Base-by-base conservation (phyloP, 1,140 invertebrate species). In the Wasmannia auropunctata region DNA sequence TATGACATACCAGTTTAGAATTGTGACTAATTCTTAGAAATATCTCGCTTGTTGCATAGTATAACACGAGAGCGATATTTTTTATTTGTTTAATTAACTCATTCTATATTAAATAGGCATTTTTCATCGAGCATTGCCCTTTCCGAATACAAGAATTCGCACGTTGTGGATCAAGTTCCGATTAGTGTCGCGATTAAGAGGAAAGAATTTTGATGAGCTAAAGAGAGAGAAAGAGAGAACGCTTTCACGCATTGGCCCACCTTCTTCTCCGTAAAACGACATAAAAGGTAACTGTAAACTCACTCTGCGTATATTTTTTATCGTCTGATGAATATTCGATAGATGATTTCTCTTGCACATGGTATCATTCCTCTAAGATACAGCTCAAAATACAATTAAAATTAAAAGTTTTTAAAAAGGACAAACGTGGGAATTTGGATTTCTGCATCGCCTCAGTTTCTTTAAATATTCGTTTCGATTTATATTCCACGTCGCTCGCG, bases 231-330 rank as follows among this genome's bases (percentile, higher is more conserved):
- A n/a, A n/a, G n/a, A n/a, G n/a, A n/a, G 22, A 49, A 31, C 25
- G 25, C n/a, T 49, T 51, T 70, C 3, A 46, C 1, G 16, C 1
- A 65, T 65, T 5, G 62, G 19, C 14, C 28, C 3, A 34, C 2
- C 11, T 34, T 54, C 11, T 46, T 46, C 43, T 16, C 28, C 2
- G 28, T 49, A 22, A 46, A 49, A 51, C 31, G 22, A 4, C 19
- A 34, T 72, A 72, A 72, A 72, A 72, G 19, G 0, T 70, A 70
- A 70, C 46, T 70, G 69, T 72, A 72, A 70, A 70, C 6, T 19
- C 10, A 22, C 5, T 65, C 46, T 7, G 69, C 46, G 11, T 22
- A 14, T 16, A 16, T 72, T 70, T 72, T 51, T 54, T 37, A 54
- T 22, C 11, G 10, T 40, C 34, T n/a, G 10, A 40, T 14, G 4